A percentile compares a stretch with the other conserved stretches of the same genome.
These are phyloP conservation scores for Chelonus insularis DNA, from an alignment of 1,140 invertebrate species.

Conservation along the genomic window DNA sequence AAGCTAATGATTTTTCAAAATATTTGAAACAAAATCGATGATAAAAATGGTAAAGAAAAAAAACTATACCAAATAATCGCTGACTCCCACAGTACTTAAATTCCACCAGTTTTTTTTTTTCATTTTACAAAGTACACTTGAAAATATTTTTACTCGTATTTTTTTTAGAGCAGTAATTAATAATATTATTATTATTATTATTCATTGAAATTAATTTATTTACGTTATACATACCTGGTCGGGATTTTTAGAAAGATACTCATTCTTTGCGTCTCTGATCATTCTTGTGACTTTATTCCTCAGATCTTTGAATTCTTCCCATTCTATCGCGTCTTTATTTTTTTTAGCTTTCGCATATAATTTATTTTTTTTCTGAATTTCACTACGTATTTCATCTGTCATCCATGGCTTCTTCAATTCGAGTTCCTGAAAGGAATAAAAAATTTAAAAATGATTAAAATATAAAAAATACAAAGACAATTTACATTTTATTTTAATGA, in stretches of 20 bases:
- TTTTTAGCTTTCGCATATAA: constrained; percentile 61
- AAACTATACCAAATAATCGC: too few relatives aligned
- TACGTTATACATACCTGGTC: constrained; percentile 57
- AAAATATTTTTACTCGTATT: too few relatives aligned
- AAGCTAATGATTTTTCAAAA: too few relatives aligned
- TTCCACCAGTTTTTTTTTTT: too few relatives aligned
- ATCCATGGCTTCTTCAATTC: constrained; percentile 62
- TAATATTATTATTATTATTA: constrained; percentile 2
- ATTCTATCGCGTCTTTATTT: constrained; percentile 59
- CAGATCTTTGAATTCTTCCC: constrained; percentile 62
- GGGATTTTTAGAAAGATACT: constrained; percentile 59
- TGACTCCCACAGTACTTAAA: too few relatives aligned
- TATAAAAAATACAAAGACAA: too few relatives aligned
- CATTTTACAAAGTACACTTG: too few relatives aligned
- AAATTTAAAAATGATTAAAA: too few relatives aligned
- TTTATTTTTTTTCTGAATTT: constrained; percentile 63
- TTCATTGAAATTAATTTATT: constrained; percentile 10
- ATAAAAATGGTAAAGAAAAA: too few relatives aligned
- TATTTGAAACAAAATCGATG: too few relatives aligned
- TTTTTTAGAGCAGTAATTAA: constrained; percentile 5
- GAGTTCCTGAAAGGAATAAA: constrained; percentile 42
- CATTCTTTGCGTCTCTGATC: constrained; percentile 61
- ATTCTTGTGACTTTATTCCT: constrained; percentile 62
- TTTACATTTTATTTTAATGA: too few relatives aligned
- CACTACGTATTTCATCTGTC: constrained; percentile 61